Conservation (phyloP, 2,797 vertebrate genomes). For the Arrhamphus sclerolepis region DNA sequence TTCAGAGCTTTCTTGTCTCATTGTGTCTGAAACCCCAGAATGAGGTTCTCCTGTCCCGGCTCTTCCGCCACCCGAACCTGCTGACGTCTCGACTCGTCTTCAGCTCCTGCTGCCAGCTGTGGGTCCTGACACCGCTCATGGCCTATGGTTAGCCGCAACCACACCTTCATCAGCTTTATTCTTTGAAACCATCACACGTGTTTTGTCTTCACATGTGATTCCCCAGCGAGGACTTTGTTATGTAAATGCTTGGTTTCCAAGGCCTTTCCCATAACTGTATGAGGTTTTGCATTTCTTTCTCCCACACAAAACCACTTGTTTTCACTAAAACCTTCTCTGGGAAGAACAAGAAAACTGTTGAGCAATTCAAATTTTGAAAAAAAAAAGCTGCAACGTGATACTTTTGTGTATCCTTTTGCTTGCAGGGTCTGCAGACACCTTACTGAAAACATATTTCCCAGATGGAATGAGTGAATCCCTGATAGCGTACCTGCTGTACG, state of each 20-base stretch:
- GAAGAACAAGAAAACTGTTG: too few species aligned
- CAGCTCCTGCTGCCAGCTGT: slow-evolving; percentile 92
- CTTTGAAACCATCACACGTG: background rate
- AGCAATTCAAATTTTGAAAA: background rate
- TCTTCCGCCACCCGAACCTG: slow-evolving; percentile 91
- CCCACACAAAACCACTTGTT: too few species aligned
- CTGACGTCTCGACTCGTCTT: slow-evolving; percentile 93
- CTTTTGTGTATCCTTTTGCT: background rate
- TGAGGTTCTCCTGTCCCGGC: slow-evolving; percentile 88
- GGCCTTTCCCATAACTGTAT: too few species aligned
- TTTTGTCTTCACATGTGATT: too few species aligned
- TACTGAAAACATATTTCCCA: slow-evolving; percentile 91
- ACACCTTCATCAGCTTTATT: background rate
- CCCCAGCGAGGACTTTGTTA: too few species aligned
- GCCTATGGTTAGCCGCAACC: slow-evolving; percentile 86
- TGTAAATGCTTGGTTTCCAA: too few species aligned
- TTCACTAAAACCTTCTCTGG: too few species aligned
- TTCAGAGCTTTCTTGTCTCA: background rate
- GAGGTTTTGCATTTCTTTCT: too few species aligned
- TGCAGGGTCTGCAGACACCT: slow-evolving; percentile 90
- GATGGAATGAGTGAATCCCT: slow-evolving; percentile 97
- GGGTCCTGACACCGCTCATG: slow-evolving; percentile 96
- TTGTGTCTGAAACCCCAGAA: slow-evolving; percentile 78
- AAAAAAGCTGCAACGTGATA: background rate
- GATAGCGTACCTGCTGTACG: slow-evolving; percentile 92